Evolutionary conservation across 2,113 vertebrate genomes (phyloP).

Genomic region (Chlamydotis undulata): DNA sequence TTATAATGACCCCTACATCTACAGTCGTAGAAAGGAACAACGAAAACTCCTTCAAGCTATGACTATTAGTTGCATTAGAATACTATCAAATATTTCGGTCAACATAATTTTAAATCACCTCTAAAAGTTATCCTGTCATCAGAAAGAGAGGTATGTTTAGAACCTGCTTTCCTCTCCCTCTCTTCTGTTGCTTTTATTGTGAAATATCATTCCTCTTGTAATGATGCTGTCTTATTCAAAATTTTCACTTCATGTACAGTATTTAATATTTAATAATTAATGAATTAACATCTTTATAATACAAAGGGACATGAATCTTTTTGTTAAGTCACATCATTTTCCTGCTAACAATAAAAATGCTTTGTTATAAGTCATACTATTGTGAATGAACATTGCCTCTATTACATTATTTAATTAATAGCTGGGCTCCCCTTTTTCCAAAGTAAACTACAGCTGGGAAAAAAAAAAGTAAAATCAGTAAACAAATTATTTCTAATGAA

Average conservation of each 20-base stretch:
- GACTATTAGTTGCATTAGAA: neutral
- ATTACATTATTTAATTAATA: conserved; percentile 62
- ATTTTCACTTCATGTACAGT: conserved; percentile 44
- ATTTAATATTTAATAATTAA: conserved; percentile 60
- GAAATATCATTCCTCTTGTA: neutral
- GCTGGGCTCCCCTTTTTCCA: conserved; percentile 10
- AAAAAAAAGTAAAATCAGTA: conserved; percentile 12
- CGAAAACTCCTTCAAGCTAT: neutral
- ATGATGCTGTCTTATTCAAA: neutral
- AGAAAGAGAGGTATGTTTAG: neutral
- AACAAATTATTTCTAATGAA: conserved; percentile 57
- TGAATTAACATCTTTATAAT: conserved; percentile 57
- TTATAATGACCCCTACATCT: neutral
- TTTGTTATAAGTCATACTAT: conserved; percentile 28
- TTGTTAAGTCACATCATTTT: conserved; percentile 62
- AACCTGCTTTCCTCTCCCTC: neutral
- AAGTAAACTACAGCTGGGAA: conserved; percentile 50
- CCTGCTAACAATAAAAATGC: conserved; percentile 35
- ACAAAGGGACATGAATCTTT: conserved; percentile 55
- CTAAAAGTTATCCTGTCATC: neutral
- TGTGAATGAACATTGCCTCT: neutral
- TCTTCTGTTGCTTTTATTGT: neutral
- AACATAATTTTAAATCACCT: neutral
- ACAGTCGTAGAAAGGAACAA: rapidly evolving
- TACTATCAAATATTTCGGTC: neutral